phyloP scores from a whole-genome alignment of 2,113 vertebrate genomes.

The Neomonachus schauinslandi region DNA sequence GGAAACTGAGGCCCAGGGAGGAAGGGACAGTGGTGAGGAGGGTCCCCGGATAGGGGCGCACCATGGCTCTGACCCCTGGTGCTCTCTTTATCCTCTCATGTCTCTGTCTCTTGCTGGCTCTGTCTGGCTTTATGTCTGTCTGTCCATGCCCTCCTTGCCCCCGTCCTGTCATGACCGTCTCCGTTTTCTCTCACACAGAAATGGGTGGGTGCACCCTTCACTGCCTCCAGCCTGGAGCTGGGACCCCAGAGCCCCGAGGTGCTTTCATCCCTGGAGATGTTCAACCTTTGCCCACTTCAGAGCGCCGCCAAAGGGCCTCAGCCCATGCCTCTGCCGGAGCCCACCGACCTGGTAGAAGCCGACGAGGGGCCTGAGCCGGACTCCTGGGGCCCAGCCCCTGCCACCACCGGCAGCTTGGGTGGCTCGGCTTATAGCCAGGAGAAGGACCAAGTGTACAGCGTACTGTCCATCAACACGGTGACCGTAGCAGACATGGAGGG shows the following conservation, averaged over 20 bases:
- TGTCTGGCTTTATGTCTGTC: not conserved
- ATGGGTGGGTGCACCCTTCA: slow-evolving; percentile 83
- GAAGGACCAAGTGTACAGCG: slow-evolving; percentile 82
- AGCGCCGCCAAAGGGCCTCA: not conserved
- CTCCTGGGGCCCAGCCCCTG: not conserved
- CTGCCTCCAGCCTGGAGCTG: slow-evolving; percentile 78
- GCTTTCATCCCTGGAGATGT: slow-evolving; percentile 80
- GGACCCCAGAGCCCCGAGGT: slow-evolving; percentile 69
- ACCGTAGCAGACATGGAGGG: slow-evolving; percentile 87
- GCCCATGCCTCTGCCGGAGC: slow-evolving; percentile 27
- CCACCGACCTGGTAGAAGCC: slow-evolving; percentile 43
- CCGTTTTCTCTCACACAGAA: slow-evolving; percentile 74
- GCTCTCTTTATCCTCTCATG: not conserved
- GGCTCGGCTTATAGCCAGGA: slow-evolving; percentile 66
- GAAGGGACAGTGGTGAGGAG: not conserved
- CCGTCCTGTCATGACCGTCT: rapidly evolving
- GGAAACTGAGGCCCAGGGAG: not conserved
- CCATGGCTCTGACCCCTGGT: rapidly evolving
- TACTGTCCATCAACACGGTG: slow-evolving; percentile 93
- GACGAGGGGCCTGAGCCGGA: slow-evolving; percentile 49
- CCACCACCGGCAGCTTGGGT: not conserved
- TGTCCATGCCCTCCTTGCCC: rapidly evolving
- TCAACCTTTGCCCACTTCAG: slow-evolving; percentile 38
- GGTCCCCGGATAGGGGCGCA: rapidly evolving
- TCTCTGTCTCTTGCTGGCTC: not conserved